These are phyloP conservation scores for Drosophila ochracea DNA, from an alignment of 2,888 invertebrate species.

Conservation along the genomic window DNA sequence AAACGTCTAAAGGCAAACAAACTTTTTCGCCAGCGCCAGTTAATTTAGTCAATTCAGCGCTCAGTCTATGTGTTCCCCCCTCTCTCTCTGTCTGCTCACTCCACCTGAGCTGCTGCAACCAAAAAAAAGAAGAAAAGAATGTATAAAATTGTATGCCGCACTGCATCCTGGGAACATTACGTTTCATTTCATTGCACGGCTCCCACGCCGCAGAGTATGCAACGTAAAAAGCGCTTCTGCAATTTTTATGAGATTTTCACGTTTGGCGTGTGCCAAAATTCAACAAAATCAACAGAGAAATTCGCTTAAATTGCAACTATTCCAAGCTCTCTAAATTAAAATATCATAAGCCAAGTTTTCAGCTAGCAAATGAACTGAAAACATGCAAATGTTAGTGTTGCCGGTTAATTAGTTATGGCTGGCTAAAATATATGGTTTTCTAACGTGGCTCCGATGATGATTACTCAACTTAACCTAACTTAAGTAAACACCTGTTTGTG, in stretches of 20 bases:
- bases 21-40: conserved; percentile 70
- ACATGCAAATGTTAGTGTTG: not conserved
- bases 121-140: conserved; percentile 1
- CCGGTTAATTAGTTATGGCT: not conserved
- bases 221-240: conserved; percentile 38
- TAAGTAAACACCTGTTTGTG: not conserved
- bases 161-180: conserved; percentile 61
- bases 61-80: conserved; percentile 1
- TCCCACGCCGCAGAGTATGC: conserved; percentile 42
- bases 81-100: not conserved
- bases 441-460: not conserved
- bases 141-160: conserved; percentile 30
- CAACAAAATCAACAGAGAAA: conserved; percentile 73
- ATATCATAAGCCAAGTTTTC: conserved; percentile 50
- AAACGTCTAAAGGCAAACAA: conserved; percentile 75
- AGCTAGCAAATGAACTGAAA: conserved; percentile 7
- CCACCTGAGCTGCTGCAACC: conserved; percentile 20
- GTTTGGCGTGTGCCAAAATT: conserved; percentile 52
- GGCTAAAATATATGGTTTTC: not conserved
- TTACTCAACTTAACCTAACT: not conserved
- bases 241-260: conserved; percentile 55
- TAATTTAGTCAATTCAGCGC: conserved; percentile 79
- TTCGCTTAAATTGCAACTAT: conserved; percentile 55
- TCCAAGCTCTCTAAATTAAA: conserved; percentile 57
- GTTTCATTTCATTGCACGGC: conserved; percentile 64